Conservation (phyloP, 2,797 vertebrate genomes). For the Rhynchonycteris naso region DNA sequence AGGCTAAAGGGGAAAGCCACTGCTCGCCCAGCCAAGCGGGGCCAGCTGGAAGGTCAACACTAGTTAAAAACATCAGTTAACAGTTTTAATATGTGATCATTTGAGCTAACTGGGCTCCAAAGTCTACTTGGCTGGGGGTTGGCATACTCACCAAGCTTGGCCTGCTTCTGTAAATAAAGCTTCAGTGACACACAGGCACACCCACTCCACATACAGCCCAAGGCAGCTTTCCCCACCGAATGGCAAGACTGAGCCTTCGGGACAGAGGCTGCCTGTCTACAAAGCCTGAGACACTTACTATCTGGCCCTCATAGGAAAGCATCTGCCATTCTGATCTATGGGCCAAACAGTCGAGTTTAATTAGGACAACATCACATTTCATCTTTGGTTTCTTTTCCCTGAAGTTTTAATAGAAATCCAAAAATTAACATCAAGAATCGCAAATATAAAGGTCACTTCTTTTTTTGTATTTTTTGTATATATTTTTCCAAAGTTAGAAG, state of each 20-base stretch:
- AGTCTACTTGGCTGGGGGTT: neutral
- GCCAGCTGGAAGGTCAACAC: neutral
- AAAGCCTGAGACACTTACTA: neutral
- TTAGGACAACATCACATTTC: neutral
- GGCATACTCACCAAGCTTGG: neutral
- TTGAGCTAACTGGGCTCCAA: neutral
- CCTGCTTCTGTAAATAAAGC: neutral
- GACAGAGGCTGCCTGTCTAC: neutral
- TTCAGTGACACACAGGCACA: neutral
- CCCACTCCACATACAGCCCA: neutral
- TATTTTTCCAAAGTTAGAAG: too few species aligned
- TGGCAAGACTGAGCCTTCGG: neutral
- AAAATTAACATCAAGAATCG: neutral
- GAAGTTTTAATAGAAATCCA: neutral
- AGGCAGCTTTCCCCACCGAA: neutral
- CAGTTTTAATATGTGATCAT: neutral
- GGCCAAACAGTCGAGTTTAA: neutral
- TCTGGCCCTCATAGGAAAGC: neutral
- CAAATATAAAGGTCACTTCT: neutral
- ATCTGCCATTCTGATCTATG: neutral
- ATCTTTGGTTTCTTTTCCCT: neutral
- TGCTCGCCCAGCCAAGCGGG: fast-evolving
- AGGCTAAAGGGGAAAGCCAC: neutral
- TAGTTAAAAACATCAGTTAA: neutral
- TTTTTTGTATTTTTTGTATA: too few species aligned